Evolutionary conservation across 2,888 invertebrate genomes (phyloP).

Genomic region (Epicampocera succincta): DNA sequence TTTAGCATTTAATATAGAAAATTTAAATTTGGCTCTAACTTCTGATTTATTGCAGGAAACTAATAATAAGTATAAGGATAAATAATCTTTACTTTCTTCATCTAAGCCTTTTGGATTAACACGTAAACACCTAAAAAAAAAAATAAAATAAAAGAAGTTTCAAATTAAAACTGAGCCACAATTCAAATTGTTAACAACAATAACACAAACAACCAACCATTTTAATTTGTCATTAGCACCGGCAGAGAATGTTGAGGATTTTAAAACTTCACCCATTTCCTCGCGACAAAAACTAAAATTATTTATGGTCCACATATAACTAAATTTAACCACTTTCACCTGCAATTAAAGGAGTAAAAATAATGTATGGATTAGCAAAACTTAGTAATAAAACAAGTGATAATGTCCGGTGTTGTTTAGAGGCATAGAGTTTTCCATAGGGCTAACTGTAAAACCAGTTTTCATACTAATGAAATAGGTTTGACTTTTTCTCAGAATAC

Average conservation of each 20-base stretch:
- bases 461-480: no score
- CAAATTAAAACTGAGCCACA: background rate
- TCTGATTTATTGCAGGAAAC: slow-evolving; percentile 99
- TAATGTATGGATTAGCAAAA: slow-evolving; percentile 31
- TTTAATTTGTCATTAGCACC: slow-evolving; percentile 99
- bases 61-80: slow-evolving; percentile 98
- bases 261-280: slow-evolving; percentile 99
- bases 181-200: background rate
- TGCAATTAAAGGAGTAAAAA: slow-evolving; percentile 81
- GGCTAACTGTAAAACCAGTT: no score
- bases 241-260: slow-evolving; percentile 99
- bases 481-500: no score
- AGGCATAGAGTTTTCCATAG: no score
- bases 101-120: slow-evolving; percentile 99
- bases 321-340: slow-evolving; percentile 99
- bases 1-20: slow-evolving; percentile 99
- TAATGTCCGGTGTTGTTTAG: no score
- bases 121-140: slow-evolving; percentile 91
- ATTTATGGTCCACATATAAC: slow-evolving; percentile 99
- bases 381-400: slow-evolving; percentile 58
- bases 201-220: slow-evolving; percentile 87
- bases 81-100: slow-evolving; percentile 99
- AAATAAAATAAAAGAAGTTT: slow-evolving; percentile 24
- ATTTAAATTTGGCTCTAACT: slow-evolving; percentile 99
- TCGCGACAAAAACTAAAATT: slow-evolving; percentile 99